A percentile compares a stretch with the other conserved stretches of the same genome.
phyloP scores from a whole-genome alignment of 1,140 invertebrate genomes.

The Drosophila orosa region DNA sequence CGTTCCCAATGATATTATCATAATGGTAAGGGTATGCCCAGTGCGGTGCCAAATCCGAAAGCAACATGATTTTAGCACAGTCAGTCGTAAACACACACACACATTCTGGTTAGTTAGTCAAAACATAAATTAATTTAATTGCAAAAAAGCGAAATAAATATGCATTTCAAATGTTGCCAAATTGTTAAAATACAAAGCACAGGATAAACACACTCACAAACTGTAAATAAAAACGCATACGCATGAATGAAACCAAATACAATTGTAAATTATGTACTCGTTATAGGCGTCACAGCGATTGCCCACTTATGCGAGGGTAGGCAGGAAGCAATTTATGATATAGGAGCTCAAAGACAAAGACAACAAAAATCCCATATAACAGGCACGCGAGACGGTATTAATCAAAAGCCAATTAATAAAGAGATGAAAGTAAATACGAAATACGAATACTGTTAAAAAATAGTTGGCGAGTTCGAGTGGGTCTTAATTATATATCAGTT shows the following conservation, averaged over 20 bases:
- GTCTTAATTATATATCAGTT: slow-evolving; percentile 46
- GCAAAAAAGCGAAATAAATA: slow-evolving; percentile 23
- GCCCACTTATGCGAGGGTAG: slow-evolving; percentile 42
- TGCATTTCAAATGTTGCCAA: slow-evolving; percentile 54
- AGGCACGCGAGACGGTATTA: slow-evolving; percentile 19
- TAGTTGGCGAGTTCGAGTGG: slow-evolving; percentile 19
- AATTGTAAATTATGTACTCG: slow-evolving; percentile 77
- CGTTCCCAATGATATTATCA: not conserved
- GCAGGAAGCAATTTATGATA: slow-evolving; percentile 23
- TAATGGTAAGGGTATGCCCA: slow-evolving; percentile 13
- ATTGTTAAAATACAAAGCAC: slow-evolving; percentile 47
- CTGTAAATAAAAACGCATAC: slow-evolving; percentile 28
- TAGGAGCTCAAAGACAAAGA: slow-evolving; percentile 4
- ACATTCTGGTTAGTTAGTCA: slow-evolving; percentile 41
- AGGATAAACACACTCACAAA: slow-evolving; percentile 10
- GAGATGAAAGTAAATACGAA: slow-evolving; percentile 6
- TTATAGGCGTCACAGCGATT: slow-evolving; percentile 53
- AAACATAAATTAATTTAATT: slow-evolving; percentile 44
- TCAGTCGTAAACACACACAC: slow-evolving; percentile 1
- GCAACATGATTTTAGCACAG: slow-evolving; percentile 6
- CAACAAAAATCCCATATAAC: not conserved
- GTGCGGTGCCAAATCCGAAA: not conserved
- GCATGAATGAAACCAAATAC: slow-evolving; percentile 49
- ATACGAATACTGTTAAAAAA: slow-evolving; percentile 25
- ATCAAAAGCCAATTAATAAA: slow-evolving; percentile 43